Base-by-base conservation (phyloP, 2,888 invertebrate genomes). In the Tenodera sinensis region DNA sequence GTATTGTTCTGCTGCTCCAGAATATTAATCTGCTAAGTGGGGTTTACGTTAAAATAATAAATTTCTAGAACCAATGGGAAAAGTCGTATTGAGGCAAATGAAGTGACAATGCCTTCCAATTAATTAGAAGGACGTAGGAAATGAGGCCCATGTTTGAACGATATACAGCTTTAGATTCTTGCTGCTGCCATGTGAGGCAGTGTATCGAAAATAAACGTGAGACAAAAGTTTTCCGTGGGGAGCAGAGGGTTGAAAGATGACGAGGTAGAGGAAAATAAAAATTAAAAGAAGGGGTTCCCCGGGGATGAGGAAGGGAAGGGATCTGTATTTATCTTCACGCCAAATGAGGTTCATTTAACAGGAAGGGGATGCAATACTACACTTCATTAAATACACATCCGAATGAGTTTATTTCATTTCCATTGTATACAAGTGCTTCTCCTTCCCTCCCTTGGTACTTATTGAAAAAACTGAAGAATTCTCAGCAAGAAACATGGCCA, bases 331-430 rank as follows among this genome's bases (percentile, higher is more conserved):
- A 54, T 47, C 85, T 47, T 85, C 85, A 85, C 71, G 30, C 84
- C 82, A 84, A 88, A 27, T 83, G 87, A 89, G 83, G 28, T 88
- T 84, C 71, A 87, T 83, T 87, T 87, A 87, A 89, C 86, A 89
- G 54, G 83, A 89, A 86, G 89, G 28, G 34, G 54, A 27, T 28
- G 54, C 47, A 85, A 9, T 47, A n/a, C 14, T 47, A 81, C 89
- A 84, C 90, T 90, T 88, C 87, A 90, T 90, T 90, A 90, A 90
- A 90, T 85, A 90, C 89, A 89, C 89, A 89, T 90, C 87, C 90
- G 88, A 85, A 83, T 83, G 88, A 88, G 89, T 89, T 90, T 90
- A 90, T 88, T 89, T 89, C 87, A 83, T 89, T 89, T 42, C 54
- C 87, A 81, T 86, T 81, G 86, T 15, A 71, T 71, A 71, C 86